Conservation (phyloP, 2,888 invertebrate species). For the Hirtodrosophila confusa region DNA sequence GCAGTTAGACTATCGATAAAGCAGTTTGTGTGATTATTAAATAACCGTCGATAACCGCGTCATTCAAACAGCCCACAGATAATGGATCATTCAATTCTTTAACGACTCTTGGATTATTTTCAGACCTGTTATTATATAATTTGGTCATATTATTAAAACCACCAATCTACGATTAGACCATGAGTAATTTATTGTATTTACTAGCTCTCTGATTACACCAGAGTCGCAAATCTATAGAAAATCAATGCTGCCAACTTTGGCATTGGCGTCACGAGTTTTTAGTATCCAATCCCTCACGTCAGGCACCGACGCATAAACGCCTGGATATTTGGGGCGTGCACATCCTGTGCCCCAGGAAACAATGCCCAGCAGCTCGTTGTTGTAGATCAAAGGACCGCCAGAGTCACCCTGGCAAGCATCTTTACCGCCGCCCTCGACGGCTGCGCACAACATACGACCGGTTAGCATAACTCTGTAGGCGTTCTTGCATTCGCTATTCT, state of each 20-base stretch:
- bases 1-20: too few relatives aligned
- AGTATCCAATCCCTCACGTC: constrained; percentile 63
- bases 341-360: constrained; percentile 82
- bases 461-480: constrained; percentile 66
- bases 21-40: too few relatives aligned
- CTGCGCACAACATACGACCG: constrained; percentile 78
- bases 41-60: too few relatives aligned
- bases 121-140: too few relatives aligned
- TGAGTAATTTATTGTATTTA: constrained; percentile 8
- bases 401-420: constrained; percentile 83
- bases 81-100: too few relatives aligned
- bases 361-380: constrained; percentile 71
- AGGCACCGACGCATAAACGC: constrained; percentile 77
- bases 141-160: too few relatives aligned
- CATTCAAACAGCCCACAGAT: too few relatives aligned
- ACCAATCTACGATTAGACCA: too few relatives aligned
- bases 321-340: constrained; percentile 61
- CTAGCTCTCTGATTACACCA: too few relatives aligned
- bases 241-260: constrained; percentile 52
- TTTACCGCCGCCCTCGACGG: constrained; percentile 69
- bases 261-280: constrained; percentile 7
- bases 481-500: constrained; percentile 58
- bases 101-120: too few relatives aligned
- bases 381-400: constrained; percentile 76
- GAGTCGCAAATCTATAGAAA: constrained; percentile 45